These are phyloP conservation scores for Tupaia chinensis DNA, from an alignment of 2,113 vertebrate species.

Conservation along the genomic window DNA sequence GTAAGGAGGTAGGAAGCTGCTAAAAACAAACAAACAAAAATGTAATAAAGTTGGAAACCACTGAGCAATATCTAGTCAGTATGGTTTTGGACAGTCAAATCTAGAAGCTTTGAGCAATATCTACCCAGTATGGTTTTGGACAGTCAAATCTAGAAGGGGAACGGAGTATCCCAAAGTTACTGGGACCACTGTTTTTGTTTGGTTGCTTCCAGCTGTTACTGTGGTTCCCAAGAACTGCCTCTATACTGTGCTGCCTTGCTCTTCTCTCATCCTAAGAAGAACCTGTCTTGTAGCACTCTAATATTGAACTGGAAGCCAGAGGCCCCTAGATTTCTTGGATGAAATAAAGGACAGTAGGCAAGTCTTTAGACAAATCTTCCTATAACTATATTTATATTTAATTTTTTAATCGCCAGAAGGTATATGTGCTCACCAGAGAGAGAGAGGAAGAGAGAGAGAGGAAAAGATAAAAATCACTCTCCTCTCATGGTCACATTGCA, in stretches of 20 bases:
- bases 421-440: no score
- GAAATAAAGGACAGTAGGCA: constrained; percentile 59
- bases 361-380: not conserved
- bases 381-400: not conserved
- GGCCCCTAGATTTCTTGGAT: constrained; percentile 49
- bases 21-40: not conserved
- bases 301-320: not conserved
- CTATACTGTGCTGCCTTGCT: not conserved
- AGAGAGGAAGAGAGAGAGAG: no score
- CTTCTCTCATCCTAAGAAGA: constrained; percentile 1
- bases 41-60: not conserved
- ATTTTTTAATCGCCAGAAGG: no score
- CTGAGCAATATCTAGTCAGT: constrained; percentile 16
- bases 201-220: not conserved
- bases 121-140: not conserved
- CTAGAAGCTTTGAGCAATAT: constrained; percentile 1
- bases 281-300: not conserved
- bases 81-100: not conserved
- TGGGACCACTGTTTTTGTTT: not conserved
- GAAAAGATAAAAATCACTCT: no score
- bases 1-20: constrained; percentile 13
- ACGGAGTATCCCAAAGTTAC: not conserved
- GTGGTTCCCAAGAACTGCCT: not conserved
- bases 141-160: not conserved
- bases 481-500: no score